Percentiles rank a stretch among this genome's conserved stretches.
Conservation (phyloP, 2,113 vertebrate species). For the Mormyrus lacerda region DNA sequence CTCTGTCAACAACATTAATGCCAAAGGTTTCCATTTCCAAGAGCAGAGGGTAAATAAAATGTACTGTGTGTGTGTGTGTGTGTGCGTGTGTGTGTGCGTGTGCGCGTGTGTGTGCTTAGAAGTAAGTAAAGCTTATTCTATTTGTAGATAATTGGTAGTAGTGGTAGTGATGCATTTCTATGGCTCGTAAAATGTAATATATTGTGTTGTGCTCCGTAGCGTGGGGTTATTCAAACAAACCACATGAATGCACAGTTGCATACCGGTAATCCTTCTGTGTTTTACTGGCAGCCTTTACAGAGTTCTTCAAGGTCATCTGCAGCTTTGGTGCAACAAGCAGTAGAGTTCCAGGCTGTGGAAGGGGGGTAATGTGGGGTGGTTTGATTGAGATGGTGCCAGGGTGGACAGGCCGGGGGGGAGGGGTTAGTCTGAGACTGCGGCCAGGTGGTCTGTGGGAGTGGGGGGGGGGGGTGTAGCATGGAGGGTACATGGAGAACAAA, state of each 20-base stretch:
- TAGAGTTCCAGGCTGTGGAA: conserved; percentile 43
- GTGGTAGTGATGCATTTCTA: conserved; percentile 37
- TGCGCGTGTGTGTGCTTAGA: background rate
- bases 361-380: background rate
- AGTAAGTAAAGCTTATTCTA: conserved; percentile 31
- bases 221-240: conserved; percentile 71
- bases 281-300: conserved; percentile 66
- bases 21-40: conserved; percentile 19
- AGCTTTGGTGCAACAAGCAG: conserved; percentile 34
- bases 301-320: conserved; percentile 59
- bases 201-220: conserved; percentile 50
- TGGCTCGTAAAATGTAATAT: conserved; percentile 68
- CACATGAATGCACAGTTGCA: conserved; percentile 67
- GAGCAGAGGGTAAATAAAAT: background rate
- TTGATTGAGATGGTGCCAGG: background rate
- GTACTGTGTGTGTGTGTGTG: background rate
- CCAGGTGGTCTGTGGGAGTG: conserved; percentile 23
- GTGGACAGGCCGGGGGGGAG: background rate
- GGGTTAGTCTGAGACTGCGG: background rate
- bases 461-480: background rate
- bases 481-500: background rate
- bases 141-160: conserved; percentile 46
- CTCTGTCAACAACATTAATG: conserved; percentile 26
- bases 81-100: background rate
- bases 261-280: conserved; percentile 64